Conservation (phyloP, 2,797 vertebrate species). For the Tenualosa thibaudeaui region DNA sequence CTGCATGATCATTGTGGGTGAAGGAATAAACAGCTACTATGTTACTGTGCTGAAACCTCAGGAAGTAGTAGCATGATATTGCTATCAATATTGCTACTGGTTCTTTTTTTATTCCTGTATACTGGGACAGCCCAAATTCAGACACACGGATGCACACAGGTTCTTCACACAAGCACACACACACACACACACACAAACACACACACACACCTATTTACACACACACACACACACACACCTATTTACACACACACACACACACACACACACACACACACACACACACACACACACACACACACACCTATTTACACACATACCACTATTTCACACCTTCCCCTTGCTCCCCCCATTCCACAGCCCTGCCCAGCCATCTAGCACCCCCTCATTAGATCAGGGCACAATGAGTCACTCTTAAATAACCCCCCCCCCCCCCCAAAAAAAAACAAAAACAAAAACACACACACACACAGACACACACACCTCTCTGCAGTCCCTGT, state of each 20-base stretch:
- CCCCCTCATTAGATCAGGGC: background rate
- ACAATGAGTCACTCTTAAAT: background rate
- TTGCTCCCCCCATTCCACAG: background rate
- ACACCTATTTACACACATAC: background rate
- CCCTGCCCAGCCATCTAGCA: background rate
- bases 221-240: constrained; percentile 6
- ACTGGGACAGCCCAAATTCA: background rate
- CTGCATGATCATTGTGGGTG: too few species aligned
- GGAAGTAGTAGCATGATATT: too few species aligned
- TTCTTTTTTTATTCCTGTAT: too few species aligned
- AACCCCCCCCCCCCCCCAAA: background rate
- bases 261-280: background rate
- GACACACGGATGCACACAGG: background rate
- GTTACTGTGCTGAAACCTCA: too few species aligned
- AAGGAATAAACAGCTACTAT: too few species aligned
- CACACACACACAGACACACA: background rate
- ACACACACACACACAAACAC: background rate
- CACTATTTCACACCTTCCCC: background rate
- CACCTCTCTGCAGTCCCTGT: too few species aligned
- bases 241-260: background rate
- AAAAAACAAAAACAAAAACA: background rate
- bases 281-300: background rate
- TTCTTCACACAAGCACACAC: background rate
- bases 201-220: background rate
- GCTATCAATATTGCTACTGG: too few species aligned